Conservation (phyloP, 2,888 invertebrate genomes). For the Poecilus cupreus region DNA sequence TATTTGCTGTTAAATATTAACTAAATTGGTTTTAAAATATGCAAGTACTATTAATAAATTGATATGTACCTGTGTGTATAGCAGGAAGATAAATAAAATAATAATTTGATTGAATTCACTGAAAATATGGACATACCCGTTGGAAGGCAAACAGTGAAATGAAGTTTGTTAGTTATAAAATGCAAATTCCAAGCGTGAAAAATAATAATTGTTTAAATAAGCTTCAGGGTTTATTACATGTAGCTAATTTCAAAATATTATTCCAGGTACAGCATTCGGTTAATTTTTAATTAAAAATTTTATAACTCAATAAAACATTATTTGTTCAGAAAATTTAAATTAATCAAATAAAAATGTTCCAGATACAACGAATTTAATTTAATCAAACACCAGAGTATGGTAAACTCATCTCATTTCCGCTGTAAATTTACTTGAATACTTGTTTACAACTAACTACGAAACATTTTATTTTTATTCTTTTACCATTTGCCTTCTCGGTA, state of each 20-base stretch:
- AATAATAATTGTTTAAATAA: not conserved
- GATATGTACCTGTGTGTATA: too few species aligned
- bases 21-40: too few species aligned
- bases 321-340: not conserved
- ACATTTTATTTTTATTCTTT: too few species aligned
- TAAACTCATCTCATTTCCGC: too few species aligned
- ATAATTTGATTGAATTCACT: too few species aligned
- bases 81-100: too few species aligned
- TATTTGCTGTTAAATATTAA: too few species aligned
- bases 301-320: conserved; percentile 12
- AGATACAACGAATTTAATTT: not conserved
- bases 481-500: too few species aligned
- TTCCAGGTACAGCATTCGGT: not conserved
- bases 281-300: conserved; percentile 15
- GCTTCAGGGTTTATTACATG: not conserved
- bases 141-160: too few species aligned
- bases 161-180: not conserved
- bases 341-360: not conserved
- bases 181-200: not conserved
- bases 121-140: too few species aligned
- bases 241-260: not conserved
- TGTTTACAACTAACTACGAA: not conserved
- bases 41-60: too few species aligned
- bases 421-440: too few species aligned
- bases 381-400: not conserved